phyloP scores from a whole-genome alignment of 2,113 vertebrate genomes.

The Oenanthe oenanthe region DNA sequence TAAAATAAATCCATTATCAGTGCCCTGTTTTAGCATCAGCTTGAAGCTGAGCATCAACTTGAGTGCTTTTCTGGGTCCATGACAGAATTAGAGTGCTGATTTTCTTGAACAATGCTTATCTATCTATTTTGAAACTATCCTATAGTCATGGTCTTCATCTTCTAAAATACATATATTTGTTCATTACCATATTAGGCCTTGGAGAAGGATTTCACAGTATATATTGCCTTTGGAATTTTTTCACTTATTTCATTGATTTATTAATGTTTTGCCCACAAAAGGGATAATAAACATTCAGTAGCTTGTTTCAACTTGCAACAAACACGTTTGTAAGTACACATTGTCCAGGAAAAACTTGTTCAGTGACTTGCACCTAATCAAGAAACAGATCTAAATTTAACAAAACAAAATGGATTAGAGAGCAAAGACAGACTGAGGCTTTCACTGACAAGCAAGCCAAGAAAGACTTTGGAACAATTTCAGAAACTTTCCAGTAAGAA shows the following conservation, averaged over 20 bases:
- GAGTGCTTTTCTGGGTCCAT: neutral
- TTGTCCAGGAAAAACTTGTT: neutral
- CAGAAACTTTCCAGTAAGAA: neutral
- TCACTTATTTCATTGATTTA: neutral
- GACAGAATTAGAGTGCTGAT: neutral
- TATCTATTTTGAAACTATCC: neutral
- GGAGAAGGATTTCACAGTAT: neutral
- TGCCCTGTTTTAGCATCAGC: neutral
- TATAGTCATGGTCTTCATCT: neutral
- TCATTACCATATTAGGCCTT: neutral
- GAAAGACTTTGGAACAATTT: neutral
- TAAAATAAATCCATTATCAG: neutral
- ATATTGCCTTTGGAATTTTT: neutral
- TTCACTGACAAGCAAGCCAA: neutral
- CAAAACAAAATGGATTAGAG: neutral
- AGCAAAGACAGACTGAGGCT: neutral
- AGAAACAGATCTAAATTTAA: slow-evolving; percentile 32
- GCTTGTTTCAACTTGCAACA: neutral
- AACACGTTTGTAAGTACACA: neutral
- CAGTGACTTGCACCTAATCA: slow-evolving; percentile 1
- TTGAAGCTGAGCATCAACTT: neutral
- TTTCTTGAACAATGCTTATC: neutral
- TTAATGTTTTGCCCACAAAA: neutral
- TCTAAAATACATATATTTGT: neutral
- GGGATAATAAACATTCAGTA: neutral